Conservation (phyloP, 2,888 invertebrate species). For the Troilus luridus region DNA sequence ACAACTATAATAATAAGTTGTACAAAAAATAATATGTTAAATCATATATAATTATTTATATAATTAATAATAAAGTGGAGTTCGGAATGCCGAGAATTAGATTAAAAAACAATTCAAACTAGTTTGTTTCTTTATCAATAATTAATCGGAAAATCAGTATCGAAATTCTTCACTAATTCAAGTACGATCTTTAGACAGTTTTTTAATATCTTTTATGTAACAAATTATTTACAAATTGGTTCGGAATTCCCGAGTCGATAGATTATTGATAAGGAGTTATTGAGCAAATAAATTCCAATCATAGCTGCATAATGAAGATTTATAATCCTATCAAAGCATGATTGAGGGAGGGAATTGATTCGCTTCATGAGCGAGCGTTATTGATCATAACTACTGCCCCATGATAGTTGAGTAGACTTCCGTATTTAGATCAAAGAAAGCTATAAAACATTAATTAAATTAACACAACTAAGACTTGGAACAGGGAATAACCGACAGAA, state of each 20-base stretch:
- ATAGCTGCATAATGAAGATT: not conserved
- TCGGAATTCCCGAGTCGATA: not conserved
- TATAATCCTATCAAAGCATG: not conserved
- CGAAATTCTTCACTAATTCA: not conserved
- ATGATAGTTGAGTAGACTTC: no score
- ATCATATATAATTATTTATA: no score
- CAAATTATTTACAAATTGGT: not conserved
- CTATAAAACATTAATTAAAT: no score
- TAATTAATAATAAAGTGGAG: no score
- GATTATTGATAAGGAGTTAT: not conserved
- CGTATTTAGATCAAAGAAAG: no score
- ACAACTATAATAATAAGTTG: no score
- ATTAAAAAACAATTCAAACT: not conserved
- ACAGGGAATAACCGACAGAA: no score
- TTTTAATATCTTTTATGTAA: not conserved
- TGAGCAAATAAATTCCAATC: conserved; percentile 18
- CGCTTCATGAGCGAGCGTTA: not conserved
- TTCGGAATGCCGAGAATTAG: no score
- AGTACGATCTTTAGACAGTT: not conserved
- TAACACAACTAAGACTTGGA: no score
- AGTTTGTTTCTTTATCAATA: not conserved
- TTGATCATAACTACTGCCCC: not conserved
- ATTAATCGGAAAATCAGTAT: not conserved
- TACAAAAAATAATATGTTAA: no score
- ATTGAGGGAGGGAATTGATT: not conserved